Percentiles rank a stretch among this genome's conserved stretches.
phyloP scores from a whole-genome alignment of 2,113 vertebrate species.

The Oxyura jamaicensis region DNA sequence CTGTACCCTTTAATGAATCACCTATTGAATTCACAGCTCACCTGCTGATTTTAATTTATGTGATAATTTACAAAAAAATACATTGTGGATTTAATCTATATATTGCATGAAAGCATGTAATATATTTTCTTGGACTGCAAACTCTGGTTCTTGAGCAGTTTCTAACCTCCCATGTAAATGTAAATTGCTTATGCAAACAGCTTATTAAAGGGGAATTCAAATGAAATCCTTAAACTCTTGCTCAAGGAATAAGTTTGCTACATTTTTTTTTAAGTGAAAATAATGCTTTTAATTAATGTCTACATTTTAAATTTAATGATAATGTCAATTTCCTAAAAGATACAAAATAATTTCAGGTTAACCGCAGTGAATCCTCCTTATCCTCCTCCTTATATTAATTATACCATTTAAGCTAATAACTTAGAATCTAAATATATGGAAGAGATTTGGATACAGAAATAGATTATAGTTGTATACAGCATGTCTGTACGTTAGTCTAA shows the following conservation, averaged over 20 bases:
- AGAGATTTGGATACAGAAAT: background rate
- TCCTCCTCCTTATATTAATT: background rate
- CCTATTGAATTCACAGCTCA: background rate
- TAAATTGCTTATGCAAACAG: background rate
- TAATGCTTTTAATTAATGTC: background rate
- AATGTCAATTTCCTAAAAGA: background rate
- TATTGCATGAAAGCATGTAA: background rate
- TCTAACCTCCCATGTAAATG: background rate
- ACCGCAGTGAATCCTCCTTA: background rate
- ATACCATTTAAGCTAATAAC: background rate
- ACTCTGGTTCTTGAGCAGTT: background rate
- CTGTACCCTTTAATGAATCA: background rate
- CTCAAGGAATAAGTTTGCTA: accelerated
- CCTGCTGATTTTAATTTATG: slow-evolving; percentile 17
- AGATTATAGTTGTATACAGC: background rate
- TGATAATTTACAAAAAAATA: slow-evolving; percentile 8
- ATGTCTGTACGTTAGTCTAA: background rate
- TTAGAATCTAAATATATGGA: background rate
- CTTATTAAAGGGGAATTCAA: background rate
- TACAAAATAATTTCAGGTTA: background rate
- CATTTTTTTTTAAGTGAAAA: background rate
- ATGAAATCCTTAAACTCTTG: background rate
- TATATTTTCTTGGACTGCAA: background rate
- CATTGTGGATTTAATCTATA: background rate
- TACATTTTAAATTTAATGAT: background rate